phyloP scores from a whole-genome alignment of 1,140 invertebrate species.

The Micrasema minimum region DNA sequence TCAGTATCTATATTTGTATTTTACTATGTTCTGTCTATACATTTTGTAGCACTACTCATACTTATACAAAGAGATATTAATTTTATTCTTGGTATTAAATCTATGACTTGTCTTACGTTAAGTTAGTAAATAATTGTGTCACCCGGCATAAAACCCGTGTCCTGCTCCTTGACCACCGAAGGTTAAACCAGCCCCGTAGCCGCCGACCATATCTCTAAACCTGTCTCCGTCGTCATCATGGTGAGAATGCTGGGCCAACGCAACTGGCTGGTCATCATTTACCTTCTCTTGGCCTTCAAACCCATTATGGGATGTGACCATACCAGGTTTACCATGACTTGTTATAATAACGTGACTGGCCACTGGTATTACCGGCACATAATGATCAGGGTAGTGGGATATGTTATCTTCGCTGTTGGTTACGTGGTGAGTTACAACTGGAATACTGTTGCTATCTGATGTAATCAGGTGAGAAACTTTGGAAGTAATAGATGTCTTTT shows the following conservation, averaged over 20 bases:
- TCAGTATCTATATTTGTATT: too few species aligned
- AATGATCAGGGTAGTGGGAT: slow-evolving; percentile 28
- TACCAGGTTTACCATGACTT: slow-evolving; percentile 12
- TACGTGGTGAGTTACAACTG: slow-evolving; percentile 37
- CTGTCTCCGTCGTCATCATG: slow-evolving; percentile 32
- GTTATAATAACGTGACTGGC: slow-evolving; percentile 12
- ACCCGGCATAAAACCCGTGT: slow-evolving; percentile 46
- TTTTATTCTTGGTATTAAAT: too few species aligned
- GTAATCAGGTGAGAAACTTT: slow-evolving; percentile 39
- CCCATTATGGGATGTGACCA: not conserved
- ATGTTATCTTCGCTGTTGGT: slow-evolving; percentile 29
- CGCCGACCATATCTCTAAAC: slow-evolving; percentile 42
- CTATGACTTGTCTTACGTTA: too few species aligned
- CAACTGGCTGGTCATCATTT: slow-evolving; percentile 4
- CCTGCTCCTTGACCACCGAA: slow-evolving; percentile 47
- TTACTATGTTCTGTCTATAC: too few species aligned
- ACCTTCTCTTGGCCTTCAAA: slow-evolving; percentile 7
- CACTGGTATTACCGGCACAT: slow-evolving; percentile 38
- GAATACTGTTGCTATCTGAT: slow-evolving; percentile 32
- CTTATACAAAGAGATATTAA: too few species aligned
- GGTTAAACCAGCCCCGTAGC: slow-evolving; percentile 39
- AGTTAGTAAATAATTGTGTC: too few species aligned
- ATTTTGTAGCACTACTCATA: too few species aligned
- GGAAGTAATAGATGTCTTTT: slow-evolving; percentile 43
- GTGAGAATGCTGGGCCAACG: slow-evolving; percentile 2